These are phyloP conservation scores for Microcebus lehilahytsara DNA, from an alignment of 2,113 vertebrate genomes.

Conservation along the genomic window DNA sequence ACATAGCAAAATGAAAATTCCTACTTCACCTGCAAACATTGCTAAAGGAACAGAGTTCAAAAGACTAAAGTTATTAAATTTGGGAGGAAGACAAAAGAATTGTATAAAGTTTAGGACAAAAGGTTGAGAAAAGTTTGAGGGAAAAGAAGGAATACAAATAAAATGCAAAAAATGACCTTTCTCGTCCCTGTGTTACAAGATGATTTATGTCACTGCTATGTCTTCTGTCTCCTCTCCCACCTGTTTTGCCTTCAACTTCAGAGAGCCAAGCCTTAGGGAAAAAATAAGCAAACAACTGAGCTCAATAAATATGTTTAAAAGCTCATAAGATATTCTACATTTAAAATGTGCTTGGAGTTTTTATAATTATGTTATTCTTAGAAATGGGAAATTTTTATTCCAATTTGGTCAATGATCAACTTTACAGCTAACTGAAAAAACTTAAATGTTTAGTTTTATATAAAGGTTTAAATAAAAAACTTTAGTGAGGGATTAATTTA, in stretches of 20 bases:
- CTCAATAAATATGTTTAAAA: conserved; percentile 22
- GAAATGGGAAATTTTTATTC: conserved; percentile 21
- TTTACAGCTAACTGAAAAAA: conserved; percentile 7
- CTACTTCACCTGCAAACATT: background rate
- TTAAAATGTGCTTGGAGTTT: conserved; percentile 53
- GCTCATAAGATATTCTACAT: background rate
- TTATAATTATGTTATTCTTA: conserved; percentile 33
- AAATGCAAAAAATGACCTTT: conserved; percentile 88
- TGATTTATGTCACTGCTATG: conserved; percentile 98
- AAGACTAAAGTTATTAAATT: conserved; percentile 48
- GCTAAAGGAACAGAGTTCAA: conserved; percentile 39
- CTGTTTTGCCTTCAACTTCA: conserved; percentile 97
- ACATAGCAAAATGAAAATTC: background rate
- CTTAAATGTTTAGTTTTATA: conserved; percentile 34
- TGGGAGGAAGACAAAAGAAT: background rate
- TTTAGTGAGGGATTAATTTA: conserved; percentile 5
- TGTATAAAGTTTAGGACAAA: conserved; percentile 16
- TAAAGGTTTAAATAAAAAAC: conserved; percentile 23
- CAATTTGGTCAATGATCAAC: conserved; percentile 30
- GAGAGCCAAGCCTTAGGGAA: conserved; percentile 92
- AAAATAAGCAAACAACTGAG: conserved; percentile 43
- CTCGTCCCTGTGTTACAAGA: conserved; percentile 95
- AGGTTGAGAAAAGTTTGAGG: background rate
- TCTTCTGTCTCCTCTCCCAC: conserved; percentile 91
- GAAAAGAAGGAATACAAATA: conserved; percentile 46